A percentile compares a stretch with the other conserved stretches of the same genome.
phyloP scores from a whole-genome alignment of 1,140 invertebrate genomes.

The Drosophila bifasciata region DNA sequence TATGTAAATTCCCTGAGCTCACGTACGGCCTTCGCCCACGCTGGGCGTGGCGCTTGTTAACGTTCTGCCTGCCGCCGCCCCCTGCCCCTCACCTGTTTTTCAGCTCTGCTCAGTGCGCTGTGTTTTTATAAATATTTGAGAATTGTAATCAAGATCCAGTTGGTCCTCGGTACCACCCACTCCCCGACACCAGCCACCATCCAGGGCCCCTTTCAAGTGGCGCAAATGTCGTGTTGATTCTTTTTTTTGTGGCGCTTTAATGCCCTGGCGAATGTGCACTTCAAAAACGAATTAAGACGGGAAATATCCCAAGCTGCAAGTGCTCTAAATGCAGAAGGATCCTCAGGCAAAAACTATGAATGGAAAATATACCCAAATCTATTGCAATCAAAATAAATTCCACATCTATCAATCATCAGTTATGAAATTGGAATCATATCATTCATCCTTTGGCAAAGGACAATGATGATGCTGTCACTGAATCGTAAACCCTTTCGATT shows the following conservation, averaged over 20 bases:
- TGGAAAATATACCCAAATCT: too few relatives aligned
- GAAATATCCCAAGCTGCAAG: constrained; percentile 19
- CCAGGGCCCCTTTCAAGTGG: constrained; percentile 38
- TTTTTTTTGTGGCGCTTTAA: constrained; percentile 79
- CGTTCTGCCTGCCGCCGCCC: constrained; percentile 29
- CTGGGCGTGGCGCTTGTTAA: constrained; percentile 28
- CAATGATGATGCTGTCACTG: too few relatives aligned
- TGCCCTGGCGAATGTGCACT: constrained; percentile 74
- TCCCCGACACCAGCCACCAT: constrained; percentile 11
- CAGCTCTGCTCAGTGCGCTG: constrained; percentile 19
- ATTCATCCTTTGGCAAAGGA: too few relatives aligned
- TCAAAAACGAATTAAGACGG: constrained; percentile 67
- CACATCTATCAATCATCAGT: too few relatives aligned
- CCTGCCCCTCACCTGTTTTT: constrained; percentile 7
- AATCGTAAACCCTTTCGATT: too few relatives aligned
- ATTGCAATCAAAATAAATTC: too few relatives aligned
- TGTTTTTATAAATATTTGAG: constrained; percentile 82
- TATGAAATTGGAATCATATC: too few relatives aligned
- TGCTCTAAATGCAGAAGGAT: constrained; percentile 9
- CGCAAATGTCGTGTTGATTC: constrained; percentile 80
- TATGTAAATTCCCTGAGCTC: constrained; percentile 74
- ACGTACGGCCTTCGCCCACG: constrained; percentile 21
- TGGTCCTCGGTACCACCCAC: constrained; percentile 22
- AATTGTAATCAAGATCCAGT: constrained; percentile 81
- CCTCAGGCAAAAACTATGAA: too few relatives aligned